These are phyloP conservation scores for Epinephelus lanceolatus DNA, from an alignment of 2,113 vertebrate species.

Conservation along the genomic window DNA sequence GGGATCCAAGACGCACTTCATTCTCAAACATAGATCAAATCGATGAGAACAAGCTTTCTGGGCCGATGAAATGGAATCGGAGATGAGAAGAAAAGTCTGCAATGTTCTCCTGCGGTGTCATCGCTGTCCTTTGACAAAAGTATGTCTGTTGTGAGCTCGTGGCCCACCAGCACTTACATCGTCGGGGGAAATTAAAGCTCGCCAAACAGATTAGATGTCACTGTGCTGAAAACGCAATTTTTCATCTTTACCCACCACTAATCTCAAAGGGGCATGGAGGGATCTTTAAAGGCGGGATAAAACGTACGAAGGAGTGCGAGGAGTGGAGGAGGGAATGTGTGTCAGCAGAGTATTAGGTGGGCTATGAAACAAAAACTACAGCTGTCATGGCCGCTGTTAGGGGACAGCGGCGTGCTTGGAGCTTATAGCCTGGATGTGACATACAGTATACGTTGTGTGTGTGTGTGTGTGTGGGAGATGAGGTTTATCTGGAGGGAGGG, in stretches of 20 bases:
- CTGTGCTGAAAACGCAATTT: constrained; percentile 83
- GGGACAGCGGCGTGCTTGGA: constrained; percentile 23
- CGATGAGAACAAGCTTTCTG: neutral
- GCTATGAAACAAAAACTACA: constrained; percentile 64
- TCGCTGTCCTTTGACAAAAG: constrained; percentile 67
- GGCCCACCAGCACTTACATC: constrained; percentile 75
- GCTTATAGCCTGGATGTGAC: constrained; percentile 69
- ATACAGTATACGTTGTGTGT: constrained; percentile 51
- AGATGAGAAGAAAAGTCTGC: constrained; percentile 25
- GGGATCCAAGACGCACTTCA: neutral
- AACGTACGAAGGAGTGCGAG: constrained; percentile 45
- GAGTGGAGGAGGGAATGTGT: constrained; percentile 58
- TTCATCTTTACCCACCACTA: constrained; percentile 83
- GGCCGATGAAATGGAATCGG: constrained; percentile 32
- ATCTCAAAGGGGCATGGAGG: constrained; percentile 76
- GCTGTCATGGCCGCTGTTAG: constrained; percentile 59
- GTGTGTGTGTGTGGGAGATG: constrained; percentile 50
- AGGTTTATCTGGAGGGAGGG: constrained; percentile 64
- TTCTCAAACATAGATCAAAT: neutral
- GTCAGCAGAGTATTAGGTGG: constrained; percentile 74
- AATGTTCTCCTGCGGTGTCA: constrained; percentile 32
- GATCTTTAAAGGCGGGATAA: constrained; percentile 71
- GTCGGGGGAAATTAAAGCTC: constrained; percentile 87
- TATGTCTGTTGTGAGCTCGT: constrained; percentile 59
- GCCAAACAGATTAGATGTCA: constrained; percentile 87